Base-by-base conservation (phyloP, 2,888 invertebrate genomes). In the Drosophila mercatorum region DNA sequence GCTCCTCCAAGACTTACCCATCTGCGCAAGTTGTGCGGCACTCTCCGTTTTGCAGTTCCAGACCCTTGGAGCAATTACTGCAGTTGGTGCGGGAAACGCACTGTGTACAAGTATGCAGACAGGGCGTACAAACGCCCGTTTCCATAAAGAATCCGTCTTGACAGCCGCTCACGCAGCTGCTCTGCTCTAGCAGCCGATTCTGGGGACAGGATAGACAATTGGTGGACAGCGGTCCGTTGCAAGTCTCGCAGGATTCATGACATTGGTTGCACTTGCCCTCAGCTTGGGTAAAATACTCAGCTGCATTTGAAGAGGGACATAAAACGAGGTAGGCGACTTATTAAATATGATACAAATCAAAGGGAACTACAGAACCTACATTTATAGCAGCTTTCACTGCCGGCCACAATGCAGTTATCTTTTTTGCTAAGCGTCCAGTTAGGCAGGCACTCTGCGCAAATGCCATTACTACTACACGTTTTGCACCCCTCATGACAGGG, bases 61-160 rank as follows among this genome's bases (percentile, higher is more conserved):
- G 93, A 1, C 96, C 95, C 60, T 95, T 94, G n/a, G 95, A 94
- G 90, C 97, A 97, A 31, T 95, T 94, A 0, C 96, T 97, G 91
- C 97, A 97, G 92, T 97, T 97, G 65, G 96, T 94, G 59, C 96
- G 94, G 0, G 97, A 96, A 5, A 95, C 95, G 92, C 97, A 97
- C 56, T 95, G 95, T 0, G 95, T 94, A 92, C 97, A 97, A 4
- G 96, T 96, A 91, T 96, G 96, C 79, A 96, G 93, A 90, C 98
- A 98, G 3, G 95, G 96, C 43, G 95, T 94, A 90, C 97, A 98
- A 1, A 94, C 94, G 0, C 95, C 96, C 6, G 95, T 95, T 78
- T 96, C 95, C 72, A 96, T 94, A 90, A 95, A 97, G 92, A 94
- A 96, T 0, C 97, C 96, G 63, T 94, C 94, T 65, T 95, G 95